Evolutionary conservation across 2,888 invertebrate genomes (phyloP), one percentile per base, ranked within the genome.

Genomic region (Platypus cylindrus): DNA sequence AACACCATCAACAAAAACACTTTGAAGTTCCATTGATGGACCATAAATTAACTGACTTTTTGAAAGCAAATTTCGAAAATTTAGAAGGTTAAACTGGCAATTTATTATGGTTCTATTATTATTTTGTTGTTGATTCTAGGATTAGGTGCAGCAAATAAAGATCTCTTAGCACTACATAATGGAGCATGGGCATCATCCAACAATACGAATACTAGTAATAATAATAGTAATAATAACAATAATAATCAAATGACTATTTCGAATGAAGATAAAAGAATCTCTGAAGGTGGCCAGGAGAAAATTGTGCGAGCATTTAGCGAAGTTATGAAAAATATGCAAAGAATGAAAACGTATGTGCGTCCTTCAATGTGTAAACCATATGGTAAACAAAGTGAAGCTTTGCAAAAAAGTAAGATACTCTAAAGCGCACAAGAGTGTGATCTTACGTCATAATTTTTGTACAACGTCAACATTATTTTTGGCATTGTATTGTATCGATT

Each of bases 281-380:
- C 66, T 38, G 62, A 60, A 51, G 68, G 71, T 29, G 84, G 84
- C 0, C 85, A 85, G 60, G 86, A 86, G 61, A 83, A 86, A 52
- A 84, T 86, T 41, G 81, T 86, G 38, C 70, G 85, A 41, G 82
- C 84, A 12, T 86, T 86, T 62, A 76, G 79, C 1, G 85, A 86
- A 62, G 73, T 86, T 29, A 85, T 86, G 74, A 80, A 84, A 53
- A 86, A 86, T 62, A 78, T 86, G 77, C 78, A 79, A 48, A 74
- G 85, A 53, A 86, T 86, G 83, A 83, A 86, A 58, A 80, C 83
- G 30, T 86, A 84, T 55, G 84, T 86, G 49, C 71, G 85, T 37
- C 86, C 85, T 41, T 78, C 86, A 39, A 86, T 86, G 86, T 86
- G 85, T 60, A 86, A 86, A 62, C 86, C 86, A 14, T 86, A 86